Conservation (phyloP, 2,888 invertebrate species). For the Watsonalla cultraria region DNA sequence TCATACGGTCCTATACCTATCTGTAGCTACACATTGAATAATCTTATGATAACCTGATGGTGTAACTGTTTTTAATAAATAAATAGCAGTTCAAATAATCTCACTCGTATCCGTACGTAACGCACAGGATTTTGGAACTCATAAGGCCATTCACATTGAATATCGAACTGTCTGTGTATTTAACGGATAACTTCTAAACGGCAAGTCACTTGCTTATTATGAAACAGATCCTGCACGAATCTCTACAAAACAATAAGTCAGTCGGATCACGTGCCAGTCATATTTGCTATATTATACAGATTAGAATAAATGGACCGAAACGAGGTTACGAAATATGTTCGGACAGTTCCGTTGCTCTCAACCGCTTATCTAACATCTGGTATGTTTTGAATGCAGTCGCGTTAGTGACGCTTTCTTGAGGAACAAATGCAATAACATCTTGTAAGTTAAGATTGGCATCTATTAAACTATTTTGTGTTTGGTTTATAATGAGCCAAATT, state of each 20-base stretch:
- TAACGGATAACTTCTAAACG: no score
- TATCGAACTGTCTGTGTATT: no score
- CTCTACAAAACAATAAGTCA: neutral
- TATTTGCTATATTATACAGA: neutral
- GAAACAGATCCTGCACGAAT: neutral
- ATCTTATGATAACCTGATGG: no score
- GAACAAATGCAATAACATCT: neutral
- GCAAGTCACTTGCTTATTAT: no score
- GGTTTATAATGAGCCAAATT: neutral
- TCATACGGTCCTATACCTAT: no score
- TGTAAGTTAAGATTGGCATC: neutral
- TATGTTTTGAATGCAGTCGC: slow-evolving; percentile 10
- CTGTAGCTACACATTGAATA: no score
- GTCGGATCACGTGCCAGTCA: neutral
- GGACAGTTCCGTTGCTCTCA: neutral
- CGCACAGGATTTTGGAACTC: no score
- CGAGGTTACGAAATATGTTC: neutral
- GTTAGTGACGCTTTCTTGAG: slow-evolving; percentile 27
- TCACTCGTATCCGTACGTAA: no score
- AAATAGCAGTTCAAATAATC: no score
- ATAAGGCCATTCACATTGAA: no score
- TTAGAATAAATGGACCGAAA: neutral
- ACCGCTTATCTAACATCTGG: slow-evolving; percentile 1
- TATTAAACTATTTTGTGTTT: neutral
- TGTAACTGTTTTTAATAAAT: no score